Evolutionary conservation across 2,113 vertebrate genomes (phyloP).

Genomic region (Amphilophus citrinellus): DNA sequence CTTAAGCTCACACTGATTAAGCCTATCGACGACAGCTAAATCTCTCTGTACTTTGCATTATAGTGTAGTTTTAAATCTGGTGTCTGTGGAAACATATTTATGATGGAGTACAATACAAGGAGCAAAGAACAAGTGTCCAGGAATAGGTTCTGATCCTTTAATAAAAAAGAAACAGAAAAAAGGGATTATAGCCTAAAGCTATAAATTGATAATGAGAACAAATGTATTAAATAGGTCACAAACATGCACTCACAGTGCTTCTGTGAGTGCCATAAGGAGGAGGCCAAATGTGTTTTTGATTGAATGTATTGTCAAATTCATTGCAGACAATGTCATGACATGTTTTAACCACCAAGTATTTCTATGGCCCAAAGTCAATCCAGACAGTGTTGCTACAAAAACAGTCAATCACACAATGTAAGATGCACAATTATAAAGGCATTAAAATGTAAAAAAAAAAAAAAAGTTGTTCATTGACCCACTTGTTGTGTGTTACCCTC

Average conservation of each 20-base stretch:
- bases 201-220: background rate
- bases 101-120: background rate
- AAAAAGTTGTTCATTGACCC: constrained; percentile 2
- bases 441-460: background rate
- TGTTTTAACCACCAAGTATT: background rate
- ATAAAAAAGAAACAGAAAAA: background rate
- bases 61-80: background rate
- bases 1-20: background rate
- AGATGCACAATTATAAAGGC: background rate
- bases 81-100: background rate
- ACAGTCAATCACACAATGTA: background rate
- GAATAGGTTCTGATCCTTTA: background rate
- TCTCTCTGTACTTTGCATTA: background rate
- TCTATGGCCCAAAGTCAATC: background rate
- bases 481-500: background rate
- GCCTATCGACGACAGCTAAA: background rate
- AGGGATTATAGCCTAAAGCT: background rate
- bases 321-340: background rate
- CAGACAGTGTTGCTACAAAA: background rate
- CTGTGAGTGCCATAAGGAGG: background rate
- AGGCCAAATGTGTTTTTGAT: background rate
- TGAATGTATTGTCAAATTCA: background rate
- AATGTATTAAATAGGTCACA: constrained; percentile 5
- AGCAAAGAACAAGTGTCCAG: background rate
- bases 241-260: background rate